Base-by-base conservation (phyloP, 2,113 vertebrate genomes). In the Microcebus griseorufus region DNA sequence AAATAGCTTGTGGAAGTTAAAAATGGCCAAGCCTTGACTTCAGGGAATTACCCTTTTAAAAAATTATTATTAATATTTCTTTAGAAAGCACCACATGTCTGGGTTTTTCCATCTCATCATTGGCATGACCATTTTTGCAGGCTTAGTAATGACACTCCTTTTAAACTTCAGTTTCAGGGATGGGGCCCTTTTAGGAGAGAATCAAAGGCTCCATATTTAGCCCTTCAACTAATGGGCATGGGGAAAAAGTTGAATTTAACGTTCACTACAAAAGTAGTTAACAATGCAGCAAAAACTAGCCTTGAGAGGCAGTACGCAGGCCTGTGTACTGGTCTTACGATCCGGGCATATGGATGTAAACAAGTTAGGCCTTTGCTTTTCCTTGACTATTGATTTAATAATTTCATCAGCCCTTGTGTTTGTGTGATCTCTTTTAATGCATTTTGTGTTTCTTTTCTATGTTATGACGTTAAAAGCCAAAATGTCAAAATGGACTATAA, bases 41-140 rank as follows among this genome's bases (percentile, higher is more conserved):
- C n/a, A 91, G 90, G 94, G 88, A 97, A 94, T 96, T 90, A 64
- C 3, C 34, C 34, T 87, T 65, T 91, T 94, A 55, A 86, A 88
- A 95, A 96, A 83, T 81, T 20, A 96, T 80, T 64, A 64, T 64
- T 64, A 58, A 58, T 78, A 84, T 92, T 96, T 94, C 80, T 96
- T 96, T 83, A 95, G 90, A 97, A 94, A 97, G 65, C 27, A 13
- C 53, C 78, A 67, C 58, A 83, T 67, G n/a, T 82, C 73, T 88
- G n/a, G 6, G 51, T 93, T 97, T 96, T 97, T 96, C 97, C 94
- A 95, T 95, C 53, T 90, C 85, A 92, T 95, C 91, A 78, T 60
- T 88, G 80, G 80, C 70, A 90, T 60, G 70, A 34, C 48, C 72
- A 92, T 97, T 94, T 97, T 92, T 96, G 37, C 42, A 67, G 72